phyloP scores from a whole-genome alignment of 2,797 vertebrate species.

The Clarias fuscus region DNA sequence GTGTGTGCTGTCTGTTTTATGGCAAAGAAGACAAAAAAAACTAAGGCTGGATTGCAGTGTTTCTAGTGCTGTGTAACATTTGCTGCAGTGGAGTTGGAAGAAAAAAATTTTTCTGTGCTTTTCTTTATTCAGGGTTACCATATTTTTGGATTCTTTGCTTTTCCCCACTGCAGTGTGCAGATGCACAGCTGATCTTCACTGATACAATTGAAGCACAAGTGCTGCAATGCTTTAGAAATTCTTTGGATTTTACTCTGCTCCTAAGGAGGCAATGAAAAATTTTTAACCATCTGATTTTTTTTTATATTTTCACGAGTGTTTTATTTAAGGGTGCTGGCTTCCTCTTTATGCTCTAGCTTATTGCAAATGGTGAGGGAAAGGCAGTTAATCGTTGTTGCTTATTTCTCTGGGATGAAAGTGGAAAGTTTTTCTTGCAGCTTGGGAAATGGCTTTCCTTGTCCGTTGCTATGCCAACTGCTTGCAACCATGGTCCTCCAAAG shows the following conservation, averaged over 20 bases:
- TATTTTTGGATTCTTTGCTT: neutral
- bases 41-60: neutral
- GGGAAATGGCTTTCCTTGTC: constrained; percentile 98
- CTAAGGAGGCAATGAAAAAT: neutral
- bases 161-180: neutral
- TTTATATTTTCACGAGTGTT: neutral
- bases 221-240: neutral
- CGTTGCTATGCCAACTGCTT: constrained; percentile 99
- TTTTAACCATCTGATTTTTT: neutral
- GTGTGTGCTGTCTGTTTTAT: neutral
- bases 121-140: neutral
- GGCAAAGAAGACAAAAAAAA: neutral
- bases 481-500: constrained; percentile 99
- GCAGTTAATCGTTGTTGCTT: neutral
- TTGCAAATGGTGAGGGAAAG: neutral
- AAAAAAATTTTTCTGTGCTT: neutral
- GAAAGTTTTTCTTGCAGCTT: constrained; percentile 81
- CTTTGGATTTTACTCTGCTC: constrained; percentile 6
- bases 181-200: constrained; percentile 41
- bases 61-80: neutral
- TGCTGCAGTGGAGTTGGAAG: neutral
- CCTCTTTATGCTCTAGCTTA: neutral
- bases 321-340: neutral
- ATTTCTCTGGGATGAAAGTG: constrained; percentile 64
- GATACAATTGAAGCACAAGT: constrained; percentile 32